A percentile compares a stretch with the other conserved stretches of the same genome.
These are phyloP conservation scores for Agraylea sexmaculata DNA, from an alignment of 1,140 invertebrate genomes.

Conservation along the genomic window DNA sequence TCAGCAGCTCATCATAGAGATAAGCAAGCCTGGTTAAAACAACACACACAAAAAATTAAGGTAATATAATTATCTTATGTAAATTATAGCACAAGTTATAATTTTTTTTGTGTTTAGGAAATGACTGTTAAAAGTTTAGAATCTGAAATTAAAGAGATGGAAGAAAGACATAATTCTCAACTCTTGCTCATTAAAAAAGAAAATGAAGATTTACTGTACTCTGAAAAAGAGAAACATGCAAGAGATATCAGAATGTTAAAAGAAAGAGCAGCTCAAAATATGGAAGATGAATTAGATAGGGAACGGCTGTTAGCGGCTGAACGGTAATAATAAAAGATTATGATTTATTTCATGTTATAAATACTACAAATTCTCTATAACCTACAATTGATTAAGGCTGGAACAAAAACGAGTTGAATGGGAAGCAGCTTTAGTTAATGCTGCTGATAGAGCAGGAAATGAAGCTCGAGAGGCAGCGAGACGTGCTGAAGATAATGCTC, in stretches of 20 bases:
- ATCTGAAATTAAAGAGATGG: conserved; percentile 36
- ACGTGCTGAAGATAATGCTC: conserved; percentile 9
- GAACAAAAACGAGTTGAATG: conserved; percentile 19
- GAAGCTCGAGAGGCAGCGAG: conserved; percentile 15
- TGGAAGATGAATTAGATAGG: conserved; percentile 18
- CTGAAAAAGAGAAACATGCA: conserved; percentile 10
- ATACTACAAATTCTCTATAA: too few species aligned
- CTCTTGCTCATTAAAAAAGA: conserved; percentile 7
- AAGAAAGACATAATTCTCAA: conserved; percentile 27
- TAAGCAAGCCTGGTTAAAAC: conserved; percentile 19
- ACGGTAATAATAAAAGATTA: conserved; percentile 15
- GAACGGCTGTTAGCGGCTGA: conserved; percentile 18
- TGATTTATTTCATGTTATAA: too few species aligned
- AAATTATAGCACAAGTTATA: neutral
- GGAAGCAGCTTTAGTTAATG: conserved; percentile 15
- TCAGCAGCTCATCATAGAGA: conserved; percentile 18
- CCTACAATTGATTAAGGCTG: too few species aligned
- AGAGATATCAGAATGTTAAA: conserved; percentile 18
- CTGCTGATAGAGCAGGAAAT: conserved; percentile 10
- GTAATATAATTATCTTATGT: conserved; percentile 5
- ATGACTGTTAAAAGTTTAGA: conserved; percentile 38
- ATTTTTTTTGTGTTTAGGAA: conserved; percentile 25
- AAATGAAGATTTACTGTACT: conserved; percentile 8
- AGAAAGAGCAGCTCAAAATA: conserved; percentile 12
- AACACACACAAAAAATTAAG: conserved; percentile 20